Percentiles rank a stretch among this genome's conserved stretches.
Evolutionary conservation across 2,797 vertebrate species (phyloP).

Genomic region (Oreochromis mossambicus): DNA sequence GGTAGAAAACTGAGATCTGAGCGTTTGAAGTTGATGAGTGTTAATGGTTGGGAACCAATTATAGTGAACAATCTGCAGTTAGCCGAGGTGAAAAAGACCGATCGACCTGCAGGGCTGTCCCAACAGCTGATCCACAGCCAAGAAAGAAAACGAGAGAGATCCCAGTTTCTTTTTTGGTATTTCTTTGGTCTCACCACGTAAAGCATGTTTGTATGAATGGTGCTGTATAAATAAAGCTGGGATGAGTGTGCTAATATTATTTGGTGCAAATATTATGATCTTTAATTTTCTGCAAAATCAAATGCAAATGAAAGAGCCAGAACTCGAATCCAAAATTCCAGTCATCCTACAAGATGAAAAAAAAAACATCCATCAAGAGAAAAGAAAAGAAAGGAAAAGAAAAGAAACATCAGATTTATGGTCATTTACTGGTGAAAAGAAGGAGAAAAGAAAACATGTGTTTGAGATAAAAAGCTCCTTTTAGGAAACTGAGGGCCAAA

Average conservation of each 20-base stretch:
- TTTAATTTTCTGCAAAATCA: neutral
- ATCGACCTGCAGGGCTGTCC: accelerated
- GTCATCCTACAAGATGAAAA: neutral
- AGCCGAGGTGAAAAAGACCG: neutral
- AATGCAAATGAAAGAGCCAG: neutral
- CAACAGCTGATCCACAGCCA: neutral
- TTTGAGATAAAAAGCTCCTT: neutral
- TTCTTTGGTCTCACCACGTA: neutral
- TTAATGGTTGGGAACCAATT: neutral
- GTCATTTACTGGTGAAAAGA: neutral
- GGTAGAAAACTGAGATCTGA: neutral
- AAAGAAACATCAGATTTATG: neutral
- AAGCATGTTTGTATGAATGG: neutral
- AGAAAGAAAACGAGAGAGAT: neutral
- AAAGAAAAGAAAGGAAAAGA: neutral
- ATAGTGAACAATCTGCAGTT: neutral
- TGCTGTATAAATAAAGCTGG: neutral
- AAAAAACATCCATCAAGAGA: neutral
- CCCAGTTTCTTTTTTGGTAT: neutral
- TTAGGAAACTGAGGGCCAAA: neutral
- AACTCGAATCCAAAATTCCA: neutral
- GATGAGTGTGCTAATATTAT: neutral
- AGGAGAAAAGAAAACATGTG: constrained; percentile 10
- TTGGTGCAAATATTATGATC: neutral
- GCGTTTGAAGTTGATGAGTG: neutral